Base-by-base conservation (phyloP, 2,113 vertebrate species). In the Nibea albiflora region DNA sequence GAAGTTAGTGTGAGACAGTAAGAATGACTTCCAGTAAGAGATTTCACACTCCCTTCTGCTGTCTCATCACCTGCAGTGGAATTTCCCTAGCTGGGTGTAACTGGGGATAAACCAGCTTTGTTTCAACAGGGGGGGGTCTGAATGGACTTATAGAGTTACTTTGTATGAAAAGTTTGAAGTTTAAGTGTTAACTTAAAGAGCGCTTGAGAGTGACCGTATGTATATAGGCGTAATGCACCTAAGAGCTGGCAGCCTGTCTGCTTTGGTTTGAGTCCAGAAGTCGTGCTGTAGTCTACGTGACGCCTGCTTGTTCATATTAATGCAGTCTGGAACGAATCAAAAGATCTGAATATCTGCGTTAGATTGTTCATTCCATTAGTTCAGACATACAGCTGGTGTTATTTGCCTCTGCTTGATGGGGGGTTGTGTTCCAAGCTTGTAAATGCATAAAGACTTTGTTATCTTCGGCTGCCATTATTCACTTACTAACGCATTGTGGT, bases 21-120 rank as follows among this genome's bases (percentile, higher is more conserved):
- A 76, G 76, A 88, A 84, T 31, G 76, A 87, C 87, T 86, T 85
- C 83, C 84, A 88, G 85, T 82, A 70, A 78, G 50, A 75, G 71
- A 46, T 80, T 78, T 85, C 61, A 67, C 58, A 60, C 65, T 71
- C 65, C 61, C 65, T 46, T 19, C 65, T 66, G 72, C 73, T 75
- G 76, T 46, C 39, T 85, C 79, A 53, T 81, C 83, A 82, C 77
- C 83, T 85, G 74, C 75, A 73, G 64, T 84, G 64, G 73, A 84
- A 49, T 54, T 56, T 46, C 60, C 57, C 14, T 1, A 28, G 7
- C 26, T 60, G 66, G 57, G 44, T 81, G 60, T 31, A 71, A 61
- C 78, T 54, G 31, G 35, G 53, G 24, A 24, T 60, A 64, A 76
- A 67, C 19, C 11, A 35, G 10, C 16, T 39, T 12, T 75, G 75